Percentiles rank a stretch among this genome's conserved stretches.
phyloP scores from a whole-genome alignment of 2,113 vertebrate genomes.

The Vicugna pacos region DNA sequence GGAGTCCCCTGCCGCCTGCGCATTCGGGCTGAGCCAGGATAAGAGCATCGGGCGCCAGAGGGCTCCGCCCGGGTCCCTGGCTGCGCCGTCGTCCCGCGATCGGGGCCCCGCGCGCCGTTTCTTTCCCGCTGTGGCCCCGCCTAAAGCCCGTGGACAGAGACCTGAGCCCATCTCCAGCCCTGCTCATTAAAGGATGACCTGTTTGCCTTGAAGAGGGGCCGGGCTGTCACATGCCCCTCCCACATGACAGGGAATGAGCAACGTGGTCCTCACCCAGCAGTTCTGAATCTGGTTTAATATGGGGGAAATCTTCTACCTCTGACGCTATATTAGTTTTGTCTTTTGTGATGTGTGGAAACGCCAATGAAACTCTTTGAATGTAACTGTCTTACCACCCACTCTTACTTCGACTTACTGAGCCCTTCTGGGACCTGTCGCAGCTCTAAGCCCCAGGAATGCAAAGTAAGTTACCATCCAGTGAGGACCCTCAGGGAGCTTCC shows the following conservation, averaged over 20 bases:
- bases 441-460: fast-evolving
- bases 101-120: not conserved
- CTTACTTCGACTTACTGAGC: not conserved
- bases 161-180: fast-evolving
- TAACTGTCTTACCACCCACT: not conserved
- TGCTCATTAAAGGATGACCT: fast-evolving
- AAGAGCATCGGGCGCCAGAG: fast-evolving
- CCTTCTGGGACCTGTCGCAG: too few relatives aligned
- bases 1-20: fast-evolving
- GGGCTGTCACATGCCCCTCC: fast-evolving
- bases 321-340: not conserved
- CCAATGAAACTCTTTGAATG: not conserved
- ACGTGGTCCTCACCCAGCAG: not conserved
- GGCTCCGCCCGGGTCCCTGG: not conserved
- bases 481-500: not conserved
- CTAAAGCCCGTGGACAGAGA: fast-evolving
- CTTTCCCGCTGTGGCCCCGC: fast-evolving
- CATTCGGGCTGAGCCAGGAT: fast-evolving
- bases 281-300: not conserved
- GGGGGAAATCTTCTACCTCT: fast-evolving
- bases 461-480: fast-evolving
- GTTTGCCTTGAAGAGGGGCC: not conserved
- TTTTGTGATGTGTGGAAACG: not conserved
- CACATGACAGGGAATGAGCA: fast-evolving
- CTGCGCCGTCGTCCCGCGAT: fast-evolving